phyloP scores from a whole-genome alignment of 2,113 vertebrate genomes.

The Zingel zingel region DNA sequence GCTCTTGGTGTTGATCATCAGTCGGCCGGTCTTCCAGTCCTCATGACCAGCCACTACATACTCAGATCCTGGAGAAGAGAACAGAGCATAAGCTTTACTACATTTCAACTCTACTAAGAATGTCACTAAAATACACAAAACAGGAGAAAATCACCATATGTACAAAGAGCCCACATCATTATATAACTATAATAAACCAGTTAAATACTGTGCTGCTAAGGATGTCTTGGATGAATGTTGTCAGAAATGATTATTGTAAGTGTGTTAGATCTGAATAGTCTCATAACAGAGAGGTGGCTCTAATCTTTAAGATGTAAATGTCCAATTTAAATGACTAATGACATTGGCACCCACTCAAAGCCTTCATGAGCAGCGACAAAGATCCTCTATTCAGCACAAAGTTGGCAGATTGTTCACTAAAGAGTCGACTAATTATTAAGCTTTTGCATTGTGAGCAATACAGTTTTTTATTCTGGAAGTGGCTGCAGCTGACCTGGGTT shows the following conservation, averaged over 20 bases:
- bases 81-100: not conserved
- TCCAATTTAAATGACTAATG: constrained; percentile 50
- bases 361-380: constrained; percentile 25
- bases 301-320: constrained; percentile 62
- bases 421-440: constrained; percentile 32
- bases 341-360: constrained; percentile 49
- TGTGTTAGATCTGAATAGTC: constrained; percentile 34
- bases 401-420: constrained; percentile 25
- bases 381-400: constrained; percentile 57
- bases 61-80: constrained; percentile 79
- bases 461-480: not conserved
- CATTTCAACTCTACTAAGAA: not conserved
- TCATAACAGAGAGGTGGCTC: constrained; percentile 35
- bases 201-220: constrained; percentile 10
- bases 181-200: constrained; percentile 23
- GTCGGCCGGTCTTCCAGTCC: constrained; percentile 86
- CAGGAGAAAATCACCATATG: not conserved
- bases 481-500: constrained; percentile 88
- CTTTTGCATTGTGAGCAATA: constrained; percentile 31
- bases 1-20: constrained; percentile 95
- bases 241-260: constrained; percentile 31
- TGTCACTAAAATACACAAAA: not conserved
- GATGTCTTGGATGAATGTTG: constrained; percentile 24
- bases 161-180: constrained; percentile 13
- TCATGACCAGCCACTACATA: constrained; percentile 93